phyloP scores from a whole-genome alignment of 2,797 vertebrate genomes.

The Tangara arthus region DNA sequence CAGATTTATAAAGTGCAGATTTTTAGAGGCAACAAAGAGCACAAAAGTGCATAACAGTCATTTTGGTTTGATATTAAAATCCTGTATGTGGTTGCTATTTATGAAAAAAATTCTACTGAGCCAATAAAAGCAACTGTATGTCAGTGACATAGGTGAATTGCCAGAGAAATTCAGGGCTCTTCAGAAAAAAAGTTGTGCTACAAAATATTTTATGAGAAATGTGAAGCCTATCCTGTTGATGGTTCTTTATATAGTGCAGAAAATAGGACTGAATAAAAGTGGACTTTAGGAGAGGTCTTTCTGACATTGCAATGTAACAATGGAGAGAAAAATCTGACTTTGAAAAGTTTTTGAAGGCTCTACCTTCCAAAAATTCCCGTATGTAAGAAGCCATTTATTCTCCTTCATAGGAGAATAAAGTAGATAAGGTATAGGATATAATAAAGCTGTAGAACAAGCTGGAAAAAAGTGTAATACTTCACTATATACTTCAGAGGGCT shows the following conservation, averaged over 20 bases:
- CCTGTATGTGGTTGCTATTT: constrained; percentile 25
- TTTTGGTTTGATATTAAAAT: constrained; percentile 18
- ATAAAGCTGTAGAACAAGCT: not conserved
- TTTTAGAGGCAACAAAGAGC: not conserved
- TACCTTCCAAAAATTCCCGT: not conserved
- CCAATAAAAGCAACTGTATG: constrained; percentile 9
- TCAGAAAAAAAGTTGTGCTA: not conserved
- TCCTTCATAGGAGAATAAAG: not conserved
- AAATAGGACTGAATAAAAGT: not conserved
- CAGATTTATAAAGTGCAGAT: not conserved
- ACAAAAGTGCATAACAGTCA: not conserved
- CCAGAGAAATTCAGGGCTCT: not conserved
- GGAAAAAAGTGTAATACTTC: not conserved
- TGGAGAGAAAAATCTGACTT: not conserved
- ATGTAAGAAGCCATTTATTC: not conserved
- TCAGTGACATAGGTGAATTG: not conserved
- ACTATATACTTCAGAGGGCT: not conserved
- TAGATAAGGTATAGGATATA: not conserved
- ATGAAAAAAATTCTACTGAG: constrained; percentile 8
- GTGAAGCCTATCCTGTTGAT: not conserved
- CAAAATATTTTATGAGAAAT: constrained; percentile 19
- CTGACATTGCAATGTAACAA: not conserved
- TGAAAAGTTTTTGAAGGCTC: not conserved
- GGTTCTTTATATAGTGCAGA: not conserved
- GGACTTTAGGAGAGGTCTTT: not conserved